Evolutionary conservation across 2,797 vertebrate species (phyloP).

Genomic region (Trichosurus vulpecula): DNA sequence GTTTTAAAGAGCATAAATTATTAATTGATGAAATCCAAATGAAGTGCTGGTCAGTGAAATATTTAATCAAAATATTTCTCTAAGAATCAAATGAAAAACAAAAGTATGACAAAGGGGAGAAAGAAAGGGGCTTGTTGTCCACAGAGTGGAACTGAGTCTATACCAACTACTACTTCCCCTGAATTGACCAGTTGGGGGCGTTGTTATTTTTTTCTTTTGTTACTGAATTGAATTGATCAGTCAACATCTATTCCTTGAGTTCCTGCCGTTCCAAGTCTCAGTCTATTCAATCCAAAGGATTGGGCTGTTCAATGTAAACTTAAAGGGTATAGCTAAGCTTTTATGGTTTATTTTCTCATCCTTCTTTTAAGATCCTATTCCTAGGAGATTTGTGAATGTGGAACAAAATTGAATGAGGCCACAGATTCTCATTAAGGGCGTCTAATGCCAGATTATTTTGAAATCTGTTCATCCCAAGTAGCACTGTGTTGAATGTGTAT

Average conservation of each 20-base stretch:
- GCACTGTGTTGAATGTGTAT: conserved; percentile 16
- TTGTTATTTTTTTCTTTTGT: neutral
- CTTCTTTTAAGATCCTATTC: conserved; percentile 50
- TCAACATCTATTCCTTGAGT: neutral
- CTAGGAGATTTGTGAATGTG: conserved; percentile 43
- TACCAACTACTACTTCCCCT: neutral
- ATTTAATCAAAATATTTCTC: conserved; percentile 35
- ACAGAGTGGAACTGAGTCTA: neutral
- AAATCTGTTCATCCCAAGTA: conserved; percentile 51
- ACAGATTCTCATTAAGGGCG: conserved; percentile 59
- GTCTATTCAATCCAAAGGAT: neutral
- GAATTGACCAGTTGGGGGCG: neutral
- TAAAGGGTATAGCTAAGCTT: neutral
- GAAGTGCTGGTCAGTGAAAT: conserved; percentile 53
- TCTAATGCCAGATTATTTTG: conserved; percentile 65
- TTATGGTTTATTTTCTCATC: neutral
- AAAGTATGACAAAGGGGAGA: neutral
- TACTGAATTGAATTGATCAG: conserved; percentile 22
- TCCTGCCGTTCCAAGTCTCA: neutral
- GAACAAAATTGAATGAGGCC: conserved; percentile 64
- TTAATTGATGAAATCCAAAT: conserved; percentile 50
- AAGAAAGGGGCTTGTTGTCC: conserved; percentile 10
- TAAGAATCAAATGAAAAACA: neutral
- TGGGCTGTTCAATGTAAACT: neutral
- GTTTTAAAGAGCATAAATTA: conserved; percentile 37